Conservation (phyloP, 2,888 invertebrate species). For the Camponotus fellah region DNA sequence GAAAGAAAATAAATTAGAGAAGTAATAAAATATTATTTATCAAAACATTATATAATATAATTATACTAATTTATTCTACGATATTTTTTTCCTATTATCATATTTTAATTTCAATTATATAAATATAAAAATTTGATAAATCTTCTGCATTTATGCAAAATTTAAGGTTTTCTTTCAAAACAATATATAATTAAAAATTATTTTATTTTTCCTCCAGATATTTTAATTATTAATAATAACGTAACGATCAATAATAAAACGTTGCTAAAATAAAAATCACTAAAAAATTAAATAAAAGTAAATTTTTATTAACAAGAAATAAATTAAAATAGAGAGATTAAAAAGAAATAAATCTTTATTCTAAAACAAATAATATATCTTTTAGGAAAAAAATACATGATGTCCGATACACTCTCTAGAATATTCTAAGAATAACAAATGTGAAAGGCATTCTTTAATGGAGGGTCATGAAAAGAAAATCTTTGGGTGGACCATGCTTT, state of each 20-base stretch:
- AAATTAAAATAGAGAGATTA: background rate
- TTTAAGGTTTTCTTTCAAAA: background rate
- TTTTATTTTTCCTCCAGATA: background rate
- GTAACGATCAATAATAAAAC: background rate
- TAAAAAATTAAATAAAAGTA: background rate
- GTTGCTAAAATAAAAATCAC: background rate
- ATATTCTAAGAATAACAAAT: background rate
- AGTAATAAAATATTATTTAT: background rate
- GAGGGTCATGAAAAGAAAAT: slow-evolving; percentile 21
- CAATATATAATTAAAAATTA: background rate
- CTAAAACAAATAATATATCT: background rate
- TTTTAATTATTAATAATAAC: background rate
- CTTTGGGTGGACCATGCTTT: slow-evolving; percentile 21
- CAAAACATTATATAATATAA: background rate
- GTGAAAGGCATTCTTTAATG: slow-evolving; percentile 39
- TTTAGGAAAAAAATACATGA: background rate
- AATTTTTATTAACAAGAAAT: background rate
- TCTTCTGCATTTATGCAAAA: background rate
- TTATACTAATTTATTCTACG: background rate
- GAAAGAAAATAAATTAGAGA: background rate
- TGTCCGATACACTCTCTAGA: background rate
- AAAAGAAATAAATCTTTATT: background rate
- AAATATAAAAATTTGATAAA: background rate
- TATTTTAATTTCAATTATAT: background rate
- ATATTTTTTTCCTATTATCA: background rate